Conservation (phyloP, 2,888 invertebrate species). For the Priocnemis perturbator region DNA sequence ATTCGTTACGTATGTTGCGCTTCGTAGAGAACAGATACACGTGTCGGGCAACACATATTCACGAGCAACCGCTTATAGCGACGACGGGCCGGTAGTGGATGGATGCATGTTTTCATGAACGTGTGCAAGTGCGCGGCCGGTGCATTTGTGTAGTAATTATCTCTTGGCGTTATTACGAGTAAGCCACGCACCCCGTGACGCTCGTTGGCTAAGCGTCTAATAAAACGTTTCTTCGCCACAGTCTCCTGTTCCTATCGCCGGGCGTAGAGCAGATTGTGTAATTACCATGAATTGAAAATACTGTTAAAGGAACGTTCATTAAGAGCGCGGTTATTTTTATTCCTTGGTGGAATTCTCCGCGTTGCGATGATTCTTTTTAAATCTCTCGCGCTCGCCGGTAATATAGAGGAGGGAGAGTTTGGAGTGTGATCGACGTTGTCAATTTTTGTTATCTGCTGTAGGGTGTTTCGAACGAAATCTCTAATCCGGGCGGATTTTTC, state of each 20-base stretch:
- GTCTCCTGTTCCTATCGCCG: slow-evolving; percentile 18
- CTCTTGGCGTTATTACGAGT: slow-evolving; percentile 28
- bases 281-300: too few relatives aligned
- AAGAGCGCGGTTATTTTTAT: too few relatives aligned
- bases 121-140: neutral
- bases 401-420: too few relatives aligned
- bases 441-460: too few relatives aligned
- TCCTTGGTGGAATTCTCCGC: too few relatives aligned
- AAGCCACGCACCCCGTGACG: slow-evolving; percentile 17
- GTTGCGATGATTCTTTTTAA: too few relatives aligned
- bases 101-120: too few relatives aligned
- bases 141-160: slow-evolving; percentile 21
- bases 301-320: too few relatives aligned
- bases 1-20: slow-evolving; percentile 65
- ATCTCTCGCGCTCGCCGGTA: too few relatives aligned
- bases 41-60: neutral
- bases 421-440: too few relatives aligned
- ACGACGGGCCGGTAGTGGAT: neutral
- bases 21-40: slow-evolving; percentile 39
- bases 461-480: too few relatives aligned
- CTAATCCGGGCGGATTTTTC: too few relatives aligned
- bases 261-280: neutral
- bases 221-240: slow-evolving; percentile 27
- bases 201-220: slow-evolving; percentile 27
- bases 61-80: slow-evolving; percentile 12